phyloP scores from a whole-genome alignment of 64 coral and sea anemone genomes.

The Stichodactyla helianthus region DNA sequence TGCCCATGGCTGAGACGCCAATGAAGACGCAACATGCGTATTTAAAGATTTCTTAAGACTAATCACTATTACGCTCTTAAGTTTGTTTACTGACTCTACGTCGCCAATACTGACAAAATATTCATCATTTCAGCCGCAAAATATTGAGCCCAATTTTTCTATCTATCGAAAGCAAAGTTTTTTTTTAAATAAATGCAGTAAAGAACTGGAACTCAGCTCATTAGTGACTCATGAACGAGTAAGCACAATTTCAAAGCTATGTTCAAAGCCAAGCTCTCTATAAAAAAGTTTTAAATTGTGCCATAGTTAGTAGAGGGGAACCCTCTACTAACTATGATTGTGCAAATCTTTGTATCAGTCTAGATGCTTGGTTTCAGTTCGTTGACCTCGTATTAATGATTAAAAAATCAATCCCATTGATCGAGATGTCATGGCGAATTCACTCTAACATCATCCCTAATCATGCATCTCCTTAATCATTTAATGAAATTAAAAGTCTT shows the following conservation, averaged over 20 bases:
- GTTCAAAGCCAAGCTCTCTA: too few species aligned
- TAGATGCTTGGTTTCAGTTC: background rate
- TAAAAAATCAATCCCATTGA: background rate
- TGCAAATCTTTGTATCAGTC: background rate
- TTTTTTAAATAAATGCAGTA: too few species aligned
- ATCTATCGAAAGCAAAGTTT: too few species aligned
- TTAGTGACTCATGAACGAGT: too few species aligned
- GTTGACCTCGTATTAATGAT: background rate
- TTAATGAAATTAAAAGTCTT: conserved; percentile 2
- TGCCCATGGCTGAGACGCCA: background rate
- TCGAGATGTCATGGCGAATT: background rate
- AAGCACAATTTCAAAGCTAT: too few species aligned
- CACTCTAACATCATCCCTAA: background rate
- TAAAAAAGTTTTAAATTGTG: background rate
- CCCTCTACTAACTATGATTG: background rate
- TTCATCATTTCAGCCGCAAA: background rate
- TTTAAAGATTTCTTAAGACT: too few species aligned
- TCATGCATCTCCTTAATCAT: background rate
- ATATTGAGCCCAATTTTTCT: too few species aligned
- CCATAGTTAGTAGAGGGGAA: too few species aligned
- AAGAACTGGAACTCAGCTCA: too few species aligned
- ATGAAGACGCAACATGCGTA: background rate
- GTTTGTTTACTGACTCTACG: background rate
- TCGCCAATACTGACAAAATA: background rate
- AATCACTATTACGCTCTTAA: too few species aligned